Evolutionary conservation across 2,888 invertebrate species (phyloP).

Genomic region (Kryphioiulus occultus): DNA sequence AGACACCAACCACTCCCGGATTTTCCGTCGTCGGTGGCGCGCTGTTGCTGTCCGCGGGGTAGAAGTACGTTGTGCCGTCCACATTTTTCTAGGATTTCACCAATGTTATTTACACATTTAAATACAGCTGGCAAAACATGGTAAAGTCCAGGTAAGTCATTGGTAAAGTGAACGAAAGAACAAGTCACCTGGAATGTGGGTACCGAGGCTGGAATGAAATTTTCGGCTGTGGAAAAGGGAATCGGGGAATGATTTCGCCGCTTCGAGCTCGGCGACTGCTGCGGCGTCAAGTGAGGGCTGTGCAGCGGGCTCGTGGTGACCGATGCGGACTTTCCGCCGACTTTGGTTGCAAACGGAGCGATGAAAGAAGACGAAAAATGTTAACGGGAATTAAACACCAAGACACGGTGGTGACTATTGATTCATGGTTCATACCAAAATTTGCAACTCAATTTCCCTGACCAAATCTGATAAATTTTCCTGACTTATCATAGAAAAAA

Average conservation of each 20-base stretch:
- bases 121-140: constrained; percentile 17
- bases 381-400: background rate
- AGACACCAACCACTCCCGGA: constrained; percentile 61
- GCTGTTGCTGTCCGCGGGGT: constrained; percentile 65
- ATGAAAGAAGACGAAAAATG: background rate
- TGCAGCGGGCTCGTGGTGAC: constrained; percentile 50
- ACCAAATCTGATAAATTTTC: too few relatives aligned
- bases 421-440: too few relatives aligned
- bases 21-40: constrained; percentile 55
- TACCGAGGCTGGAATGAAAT: constrained; percentile 45
- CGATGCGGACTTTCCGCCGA: constrained; percentile 33
- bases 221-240: constrained; percentile 39
- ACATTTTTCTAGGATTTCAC: constrained; percentile 61
- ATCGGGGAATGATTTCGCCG: constrained; percentile 55
- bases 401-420: too few relatives aligned
- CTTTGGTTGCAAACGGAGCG: background rate
- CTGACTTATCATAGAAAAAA: too few relatives aligned
- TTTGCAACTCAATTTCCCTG: too few relatives aligned
- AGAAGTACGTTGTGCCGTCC: constrained; percentile 95
- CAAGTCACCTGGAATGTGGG: constrained; percentile 16
- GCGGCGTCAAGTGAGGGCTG: constrained; percentile 55
- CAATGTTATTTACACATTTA: constrained; percentile 44
- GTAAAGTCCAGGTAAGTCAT: background rate
- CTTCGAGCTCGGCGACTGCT: constrained; percentile 55
- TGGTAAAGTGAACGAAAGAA: background rate